A percentile compares a stretch with the other conserved stretches of the same genome.
These are phyloP conservation scores for Athrips mouffetella DNA, from an alignment of 2,888 invertebrate genomes.

Conservation along the genomic window DNA sequence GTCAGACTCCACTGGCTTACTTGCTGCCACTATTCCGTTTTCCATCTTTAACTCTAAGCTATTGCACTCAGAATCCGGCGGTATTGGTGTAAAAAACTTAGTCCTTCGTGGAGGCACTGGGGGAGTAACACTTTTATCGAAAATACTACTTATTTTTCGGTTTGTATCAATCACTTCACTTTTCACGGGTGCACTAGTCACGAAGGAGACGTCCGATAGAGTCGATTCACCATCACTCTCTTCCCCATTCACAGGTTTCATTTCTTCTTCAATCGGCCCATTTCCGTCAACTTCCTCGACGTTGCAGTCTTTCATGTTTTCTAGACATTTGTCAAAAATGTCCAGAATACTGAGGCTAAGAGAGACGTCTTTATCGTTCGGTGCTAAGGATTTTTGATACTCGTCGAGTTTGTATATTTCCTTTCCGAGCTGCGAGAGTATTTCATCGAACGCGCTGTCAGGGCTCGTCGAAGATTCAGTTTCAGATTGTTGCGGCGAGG, in stretches of 20 bases:
- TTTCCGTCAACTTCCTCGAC: neutral
- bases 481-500: slow-evolving; percentile 34
- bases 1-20: slow-evolving; percentile 44
- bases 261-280: slow-evolving; percentile 24
- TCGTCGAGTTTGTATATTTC: slow-evolving; percentile 71
- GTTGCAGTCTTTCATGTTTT: slow-evolving; percentile 43
- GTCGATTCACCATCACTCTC: slow-evolving; percentile 59
- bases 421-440: slow-evolving; percentile 67
- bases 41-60: slow-evolving; percentile 39
- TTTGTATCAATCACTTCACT: slow-evolving; percentile 40
- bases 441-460: slow-evolving; percentile 68
- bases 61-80: slow-evolving; percentile 40
- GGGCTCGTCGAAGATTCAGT: slow-evolving; percentile 32
- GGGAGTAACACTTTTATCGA: slow-evolving; percentile 42
- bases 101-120: slow-evolving; percentile 54
- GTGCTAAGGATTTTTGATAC: slow-evolving; percentile 57
- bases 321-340: slow-evolving; percentile 70
- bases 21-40: slow-evolving; percentile 27
- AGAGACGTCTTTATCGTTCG: slow-evolving; percentile 53
- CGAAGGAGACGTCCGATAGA: slow-evolving; percentile 50
- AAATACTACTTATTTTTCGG: too few species aligned
- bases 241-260: slow-evolving; percentile 32
- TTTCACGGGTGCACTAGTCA: slow-evolving; percentile 53
- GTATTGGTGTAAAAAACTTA: slow-evolving; percentile 44
- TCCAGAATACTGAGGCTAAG: slow-evolving; percentile 65